Conservation (phyloP, 2,113 vertebrate species). For the Xiphophorus couchianus region DNA sequence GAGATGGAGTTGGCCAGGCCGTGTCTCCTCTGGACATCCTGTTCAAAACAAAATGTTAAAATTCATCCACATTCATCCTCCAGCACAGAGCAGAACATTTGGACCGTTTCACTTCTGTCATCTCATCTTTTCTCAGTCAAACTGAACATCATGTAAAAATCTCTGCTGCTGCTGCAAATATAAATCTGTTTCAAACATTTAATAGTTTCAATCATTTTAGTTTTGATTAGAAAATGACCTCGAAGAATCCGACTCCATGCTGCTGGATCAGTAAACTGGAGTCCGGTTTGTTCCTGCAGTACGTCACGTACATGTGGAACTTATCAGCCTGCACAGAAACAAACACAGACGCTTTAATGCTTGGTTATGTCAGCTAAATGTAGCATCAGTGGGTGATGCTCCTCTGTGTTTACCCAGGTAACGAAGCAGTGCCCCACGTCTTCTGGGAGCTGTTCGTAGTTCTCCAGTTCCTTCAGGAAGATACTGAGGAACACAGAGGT, state of each 20-base stretch:
- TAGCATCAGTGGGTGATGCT: too few species aligned
- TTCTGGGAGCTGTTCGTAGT: conserved; percentile 97
- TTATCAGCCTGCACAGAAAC: conserved; percentile 89
- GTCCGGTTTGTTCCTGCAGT: conserved; percentile 99
- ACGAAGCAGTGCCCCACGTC: conserved; percentile 99
- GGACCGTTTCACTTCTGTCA: not conserved
- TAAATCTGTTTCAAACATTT: too few species aligned
- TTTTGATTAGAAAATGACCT: conserved; percentile 78
- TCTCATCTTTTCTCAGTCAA: not conserved
- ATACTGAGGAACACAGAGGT: conserved; percentile 80
- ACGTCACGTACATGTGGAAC: conserved; percentile 99
- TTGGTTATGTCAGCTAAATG: not conserved
- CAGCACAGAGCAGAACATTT: not conserved
- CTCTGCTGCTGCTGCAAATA: too few species aligned
- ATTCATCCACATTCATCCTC: not conserved
- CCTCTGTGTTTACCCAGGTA: conserved; percentile 88
- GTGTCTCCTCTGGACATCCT: conserved; percentile 97
- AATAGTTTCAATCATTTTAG: too few species aligned
- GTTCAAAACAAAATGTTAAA: conserved; percentile 2
- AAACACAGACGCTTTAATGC: not conserved
- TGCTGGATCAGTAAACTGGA: conserved; percentile 96
- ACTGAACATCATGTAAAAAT: not conserved
- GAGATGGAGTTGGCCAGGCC: conserved; percentile 96
- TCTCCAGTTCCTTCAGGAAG: conserved; percentile 97
- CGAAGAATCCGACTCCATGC: conserved; percentile 93